phyloP scores from a whole-genome alignment of 1,140 invertebrate species.

The Goniozus legneri region DNA sequence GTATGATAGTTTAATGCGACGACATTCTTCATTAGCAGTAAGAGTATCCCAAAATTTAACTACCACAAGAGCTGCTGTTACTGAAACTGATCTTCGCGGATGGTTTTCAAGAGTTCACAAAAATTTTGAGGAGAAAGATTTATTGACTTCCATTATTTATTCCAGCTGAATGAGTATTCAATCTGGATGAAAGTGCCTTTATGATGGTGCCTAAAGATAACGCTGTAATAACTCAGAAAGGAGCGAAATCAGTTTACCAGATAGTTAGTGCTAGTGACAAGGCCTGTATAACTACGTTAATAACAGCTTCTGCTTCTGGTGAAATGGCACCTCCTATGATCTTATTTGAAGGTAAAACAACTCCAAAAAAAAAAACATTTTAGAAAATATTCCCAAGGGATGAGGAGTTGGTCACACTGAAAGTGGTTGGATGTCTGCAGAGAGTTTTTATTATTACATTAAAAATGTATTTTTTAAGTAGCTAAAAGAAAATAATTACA shows the following conservation, averaged over 20 bases:
- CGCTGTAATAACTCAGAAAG: slow-evolving; percentile 6
- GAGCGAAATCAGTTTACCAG: slow-evolving; percentile 1
- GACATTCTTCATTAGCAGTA: slow-evolving; percentile 16
- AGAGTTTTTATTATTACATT: slow-evolving; percentile 5
- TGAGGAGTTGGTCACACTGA: slow-evolving; percentile 31
- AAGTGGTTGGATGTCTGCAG: slow-evolving; percentile 4
- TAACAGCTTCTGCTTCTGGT: slow-evolving; percentile 30
- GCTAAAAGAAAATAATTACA: neutral
- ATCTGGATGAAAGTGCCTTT: slow-evolving; percentile 7
- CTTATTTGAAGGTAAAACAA: slow-evolving; percentile 33
- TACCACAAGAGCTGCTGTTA: slow-evolving; percentile 16
- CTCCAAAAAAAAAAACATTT: slow-evolving; percentile 22
- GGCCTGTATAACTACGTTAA: slow-evolving; percentile 19
- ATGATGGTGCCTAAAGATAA: slow-evolving; percentile 5
- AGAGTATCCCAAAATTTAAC: slow-evolving; percentile 27
- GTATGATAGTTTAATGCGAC: slow-evolving; percentile 20
- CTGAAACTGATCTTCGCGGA: slow-evolving; percentile 13
- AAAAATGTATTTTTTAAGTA: slow-evolving; percentile 1
- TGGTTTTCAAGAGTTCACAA: slow-evolving; percentile 18
- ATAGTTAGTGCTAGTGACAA: slow-evolving; percentile 14
- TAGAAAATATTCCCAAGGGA: slow-evolving; percentile 24
- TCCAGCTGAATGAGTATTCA: slow-evolving; percentile 3
- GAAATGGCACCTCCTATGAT: slow-evolving; percentile 31
- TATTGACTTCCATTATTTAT: slow-evolving; percentile 14
- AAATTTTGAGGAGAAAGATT: slow-evolving; percentile 11